Conservation (phyloP, 2,888 invertebrate genomes). For the Melanchra persicariae region DNA sequence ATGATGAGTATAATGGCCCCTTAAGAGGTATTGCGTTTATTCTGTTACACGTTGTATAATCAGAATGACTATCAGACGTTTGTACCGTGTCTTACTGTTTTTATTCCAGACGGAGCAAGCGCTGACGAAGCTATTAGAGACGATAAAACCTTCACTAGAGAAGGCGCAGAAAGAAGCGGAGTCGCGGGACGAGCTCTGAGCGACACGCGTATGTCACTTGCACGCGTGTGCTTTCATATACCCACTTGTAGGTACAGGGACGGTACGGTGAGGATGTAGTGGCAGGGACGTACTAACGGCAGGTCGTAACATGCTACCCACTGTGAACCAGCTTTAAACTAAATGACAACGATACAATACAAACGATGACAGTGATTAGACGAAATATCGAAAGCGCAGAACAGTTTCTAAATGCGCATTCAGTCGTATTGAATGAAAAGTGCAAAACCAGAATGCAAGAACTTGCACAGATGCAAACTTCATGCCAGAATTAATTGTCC, state of each 20-base stretch:
- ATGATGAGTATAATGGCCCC: too few species aligned
- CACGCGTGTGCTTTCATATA: conserved; percentile 37
- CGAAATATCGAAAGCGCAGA: background rate
- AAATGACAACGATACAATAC: background rate
- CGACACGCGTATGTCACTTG: conserved; percentile 10
- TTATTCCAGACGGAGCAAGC: conserved; percentile 94
- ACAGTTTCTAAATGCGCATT: background rate
- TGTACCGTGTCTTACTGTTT: too few species aligned
- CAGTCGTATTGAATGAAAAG: background rate
- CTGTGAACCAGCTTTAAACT: conserved; percentile 3
- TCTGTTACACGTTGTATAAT: too few species aligned
- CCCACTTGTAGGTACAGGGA: background rate
- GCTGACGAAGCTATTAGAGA: conserved; percentile 93
- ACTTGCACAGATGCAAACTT: background rate
- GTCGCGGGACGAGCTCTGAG: conserved; percentile 78
- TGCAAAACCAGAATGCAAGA: background rate
- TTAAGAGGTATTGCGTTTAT: too few species aligned
- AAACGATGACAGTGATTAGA: background rate
- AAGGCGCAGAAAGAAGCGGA: conserved; percentile 74
- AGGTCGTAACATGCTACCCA: background rate
- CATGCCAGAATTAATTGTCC: background rate
- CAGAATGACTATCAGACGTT: too few species aligned
- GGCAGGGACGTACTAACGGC: background rate
- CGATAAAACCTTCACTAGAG: conserved; percentile 86
- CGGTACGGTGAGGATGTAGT: background rate